phyloP scores from a whole-genome alignment of 1,140 invertebrate genomes.

The Anadara kagoshimensis region DNA sequence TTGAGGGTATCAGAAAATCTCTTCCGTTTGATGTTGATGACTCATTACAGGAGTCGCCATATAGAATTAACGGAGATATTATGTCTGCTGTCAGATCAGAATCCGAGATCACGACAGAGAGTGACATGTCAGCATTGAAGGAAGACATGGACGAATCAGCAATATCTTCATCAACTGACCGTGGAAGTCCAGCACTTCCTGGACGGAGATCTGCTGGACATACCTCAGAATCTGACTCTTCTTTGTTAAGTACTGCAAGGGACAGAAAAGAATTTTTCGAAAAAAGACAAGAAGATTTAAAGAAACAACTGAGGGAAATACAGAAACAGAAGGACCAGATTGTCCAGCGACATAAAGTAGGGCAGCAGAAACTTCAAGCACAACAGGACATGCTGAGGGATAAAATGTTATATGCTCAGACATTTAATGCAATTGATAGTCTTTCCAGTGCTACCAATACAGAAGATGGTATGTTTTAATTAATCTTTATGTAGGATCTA shows the following conservation, averaged over 20 bases:
- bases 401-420: no score
- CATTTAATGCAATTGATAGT: no score
- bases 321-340: constrained; percentile 65
- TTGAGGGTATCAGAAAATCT: constrained; percentile 53
- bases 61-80: neutral
- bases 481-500: no score
- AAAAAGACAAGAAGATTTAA: constrained; percentile 54
- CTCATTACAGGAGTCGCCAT: constrained; percentile 41
- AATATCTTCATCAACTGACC: constrained; percentile 54
- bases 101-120: neutral
- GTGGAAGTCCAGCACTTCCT: constrained; percentile 53
- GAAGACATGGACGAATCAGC: constrained; percentile 39
- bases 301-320: constrained; percentile 59
- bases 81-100: no score
- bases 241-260: constrained; percentile 41
- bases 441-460: no score
- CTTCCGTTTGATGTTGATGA: constrained; percentile 58
- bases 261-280: constrained; percentile 46
- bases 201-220: constrained; percentile 1
- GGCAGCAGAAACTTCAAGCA: constrained; percentile 38
- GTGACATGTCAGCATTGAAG: neutral
- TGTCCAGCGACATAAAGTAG: constrained; percentile 53
- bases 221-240: constrained; percentile 43
- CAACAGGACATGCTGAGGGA: constrained; percentile 24
- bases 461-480: no score